These are phyloP conservation scores for Liasis olivaceus DNA, from an alignment of 2,797 vertebrate species.

Conservation along the genomic window DNA sequence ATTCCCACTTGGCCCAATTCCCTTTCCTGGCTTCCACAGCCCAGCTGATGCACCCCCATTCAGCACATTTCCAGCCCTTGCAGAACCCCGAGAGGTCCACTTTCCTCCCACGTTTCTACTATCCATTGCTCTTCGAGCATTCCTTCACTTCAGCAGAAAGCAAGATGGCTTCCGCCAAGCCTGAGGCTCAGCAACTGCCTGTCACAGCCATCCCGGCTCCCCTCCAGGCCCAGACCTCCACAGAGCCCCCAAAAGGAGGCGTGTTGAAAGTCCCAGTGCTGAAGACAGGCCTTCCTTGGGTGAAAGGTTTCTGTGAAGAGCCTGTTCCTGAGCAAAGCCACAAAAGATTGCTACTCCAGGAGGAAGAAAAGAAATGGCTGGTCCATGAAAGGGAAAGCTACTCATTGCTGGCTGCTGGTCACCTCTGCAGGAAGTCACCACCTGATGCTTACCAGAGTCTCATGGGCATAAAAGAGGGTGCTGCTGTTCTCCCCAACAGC, in stretches of 20 bases:
- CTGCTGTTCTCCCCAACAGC: not conserved
- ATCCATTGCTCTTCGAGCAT: constrained; percentile 91
- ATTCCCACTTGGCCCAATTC: constrained; percentile 81
- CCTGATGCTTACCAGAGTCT: constrained; percentile 42
- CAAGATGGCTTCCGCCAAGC: constrained; percentile 72
- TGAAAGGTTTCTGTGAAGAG: constrained; percentile 78
- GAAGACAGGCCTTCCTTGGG: constrained; percentile 73
- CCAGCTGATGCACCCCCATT: constrained; percentile 82
- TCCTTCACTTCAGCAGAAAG: constrained; percentile 73
- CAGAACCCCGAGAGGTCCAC: constrained; percentile 77
- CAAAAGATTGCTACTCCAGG: constrained; percentile 45
- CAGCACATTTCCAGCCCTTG: constrained; percentile 75
- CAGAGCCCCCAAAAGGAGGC: constrained; percentile 77
- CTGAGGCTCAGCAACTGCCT: constrained; percentile 57
- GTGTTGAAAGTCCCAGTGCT: constrained; percentile 84
- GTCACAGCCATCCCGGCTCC: constrained; percentile 13
- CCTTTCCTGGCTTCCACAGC: constrained; percentile 88
- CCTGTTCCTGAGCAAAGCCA: constrained; percentile 65
- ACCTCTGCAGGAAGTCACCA: constrained; percentile 66
- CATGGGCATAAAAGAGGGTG: constrained; percentile 41
- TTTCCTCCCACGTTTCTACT: constrained; percentile 87
- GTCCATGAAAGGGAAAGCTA: constrained; percentile 60
- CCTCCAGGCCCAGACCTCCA: constrained; percentile 52
- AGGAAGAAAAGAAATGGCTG: constrained; percentile 67
- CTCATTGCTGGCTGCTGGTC: constrained; percentile 39